phyloP scores from a whole-genome alignment of 2,888 invertebrate genomes.

The Serrognathus titanus region DNA sequence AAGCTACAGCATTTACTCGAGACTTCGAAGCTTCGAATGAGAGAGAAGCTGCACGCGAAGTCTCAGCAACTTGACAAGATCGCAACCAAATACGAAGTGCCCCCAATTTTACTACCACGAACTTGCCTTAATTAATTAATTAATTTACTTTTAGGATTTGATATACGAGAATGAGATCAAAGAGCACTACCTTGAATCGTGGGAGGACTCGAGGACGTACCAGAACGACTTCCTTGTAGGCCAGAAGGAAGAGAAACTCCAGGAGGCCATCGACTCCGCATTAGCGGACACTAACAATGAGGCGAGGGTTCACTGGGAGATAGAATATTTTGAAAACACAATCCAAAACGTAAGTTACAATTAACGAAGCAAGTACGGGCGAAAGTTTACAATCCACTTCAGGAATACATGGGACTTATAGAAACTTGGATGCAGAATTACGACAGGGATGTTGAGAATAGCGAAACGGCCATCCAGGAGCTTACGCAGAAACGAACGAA shows the following conservation, averaged over 20 bases:
- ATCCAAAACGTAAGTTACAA: slow-evolving; percentile 27
- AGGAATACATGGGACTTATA: slow-evolving; percentile 42
- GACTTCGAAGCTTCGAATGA: slow-evolving; percentile 4
- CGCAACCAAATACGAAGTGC: slow-evolving; percentile 37
- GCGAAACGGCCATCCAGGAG: slow-evolving; percentile 35
- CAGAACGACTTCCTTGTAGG: slow-evolving; percentile 37
- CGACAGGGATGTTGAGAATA: slow-evolving; percentile 37
- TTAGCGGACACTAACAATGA: slow-evolving; percentile 43
- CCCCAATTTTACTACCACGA: neutral
- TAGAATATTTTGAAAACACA: slow-evolving; percentile 40
- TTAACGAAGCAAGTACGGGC: neutral
- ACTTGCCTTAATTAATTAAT: too few relatives aligned
- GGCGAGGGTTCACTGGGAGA: slow-evolving; percentile 12
- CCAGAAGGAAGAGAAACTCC: slow-evolving; percentile 35
- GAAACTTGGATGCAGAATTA: slow-evolving; percentile 31
- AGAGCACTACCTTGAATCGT: slow-evolving; percentile 33
- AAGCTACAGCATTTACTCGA: slow-evolving; percentile 5
- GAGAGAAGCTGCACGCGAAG: slow-evolving; percentile 22
- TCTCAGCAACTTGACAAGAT: slow-evolving; percentile 33
- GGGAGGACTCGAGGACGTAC: slow-evolving; percentile 46
- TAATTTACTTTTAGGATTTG: slow-evolving; percentile 32
- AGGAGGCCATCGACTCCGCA: slow-evolving; percentile 33
- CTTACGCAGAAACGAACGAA: slow-evolving; percentile 37
- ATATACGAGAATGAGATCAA: slow-evolving; percentile 35
- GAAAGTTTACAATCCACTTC: neutral